Conservation (phyloP, 2,888 invertebrate species). For the Drosophila emarginata region DNA sequence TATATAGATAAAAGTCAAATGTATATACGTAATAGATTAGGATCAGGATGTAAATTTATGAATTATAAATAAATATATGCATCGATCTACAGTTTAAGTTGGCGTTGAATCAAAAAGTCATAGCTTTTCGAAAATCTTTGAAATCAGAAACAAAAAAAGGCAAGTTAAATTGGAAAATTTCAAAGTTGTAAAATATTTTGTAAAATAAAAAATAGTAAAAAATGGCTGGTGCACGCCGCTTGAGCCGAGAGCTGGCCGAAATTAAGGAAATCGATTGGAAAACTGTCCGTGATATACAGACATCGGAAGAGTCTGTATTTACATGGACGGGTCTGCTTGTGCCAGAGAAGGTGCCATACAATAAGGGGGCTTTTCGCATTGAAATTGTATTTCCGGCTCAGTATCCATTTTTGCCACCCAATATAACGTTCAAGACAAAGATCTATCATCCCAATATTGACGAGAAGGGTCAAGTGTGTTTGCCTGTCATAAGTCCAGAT, state of each 20-base stretch:
- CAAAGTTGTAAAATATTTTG: background rate
- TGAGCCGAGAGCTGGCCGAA: constrained; percentile 92
- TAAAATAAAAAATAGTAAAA: background rate
- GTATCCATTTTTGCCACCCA: constrained; percentile 99
- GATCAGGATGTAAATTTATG: background rate
- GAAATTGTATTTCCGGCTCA: constrained; percentile 99
- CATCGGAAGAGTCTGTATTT: constrained; percentile 96
- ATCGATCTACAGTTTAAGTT: background rate
- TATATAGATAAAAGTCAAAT: background rate
- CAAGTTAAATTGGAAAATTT: constrained; percentile 12
- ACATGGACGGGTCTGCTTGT: constrained; percentile 98
- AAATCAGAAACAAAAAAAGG: background rate
- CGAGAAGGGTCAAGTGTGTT: constrained; percentile 98
- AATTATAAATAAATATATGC: background rate
- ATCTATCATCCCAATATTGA: constrained; percentile 99
- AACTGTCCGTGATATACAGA: constrained; percentile 96
- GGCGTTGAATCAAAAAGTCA: background rate
- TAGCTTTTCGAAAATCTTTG: no score
- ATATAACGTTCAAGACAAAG: constrained; percentile 98
- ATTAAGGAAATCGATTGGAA: constrained; percentile 89
- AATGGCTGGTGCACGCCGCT: constrained; percentile 77
- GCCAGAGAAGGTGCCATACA: constrained; percentile 98
- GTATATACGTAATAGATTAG: background rate
- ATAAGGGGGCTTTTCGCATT: constrained; percentile 99
- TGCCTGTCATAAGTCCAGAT: constrained; percentile 98